A percentile compares a stretch with the other conserved stretches of the same genome.
Evolutionary conservation across 2,113 vertebrate species (phyloP).

Genomic region (Ursus arctos): DNA sequence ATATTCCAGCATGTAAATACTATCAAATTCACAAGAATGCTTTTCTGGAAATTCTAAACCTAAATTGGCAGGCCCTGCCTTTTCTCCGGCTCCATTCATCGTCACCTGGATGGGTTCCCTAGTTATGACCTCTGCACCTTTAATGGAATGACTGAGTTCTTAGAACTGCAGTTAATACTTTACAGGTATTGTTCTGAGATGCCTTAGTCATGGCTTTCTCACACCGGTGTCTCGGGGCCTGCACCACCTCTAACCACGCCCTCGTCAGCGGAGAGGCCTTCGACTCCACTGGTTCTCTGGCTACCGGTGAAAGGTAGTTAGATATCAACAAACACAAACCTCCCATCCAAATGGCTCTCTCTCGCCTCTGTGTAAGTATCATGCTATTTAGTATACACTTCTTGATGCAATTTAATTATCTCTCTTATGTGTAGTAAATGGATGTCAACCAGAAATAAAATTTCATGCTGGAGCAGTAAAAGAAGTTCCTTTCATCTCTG

Average conservation of each 20-base stretch:
- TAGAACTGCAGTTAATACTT: conserved; percentile 11
- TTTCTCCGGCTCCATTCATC: neutral
- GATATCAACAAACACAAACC: neutral
- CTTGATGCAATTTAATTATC: neutral
- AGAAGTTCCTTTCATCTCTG: neutral
- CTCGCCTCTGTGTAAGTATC: neutral
- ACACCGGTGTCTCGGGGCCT: neutral
- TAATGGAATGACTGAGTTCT: neutral
- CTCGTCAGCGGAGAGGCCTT: neutral
- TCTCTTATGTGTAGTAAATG: neutral
- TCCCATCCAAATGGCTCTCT: neutral
- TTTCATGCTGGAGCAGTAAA: neutral
- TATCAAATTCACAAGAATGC: neutral
- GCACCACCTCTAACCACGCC: neutral
- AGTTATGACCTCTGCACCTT: neutral
- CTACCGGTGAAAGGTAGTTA: neutral
- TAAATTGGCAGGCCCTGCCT: neutral
- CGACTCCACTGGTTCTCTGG: neutral
- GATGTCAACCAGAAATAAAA: conserved; percentile 3
- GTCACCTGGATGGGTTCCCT: neutral
- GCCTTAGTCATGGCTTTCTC: neutral
- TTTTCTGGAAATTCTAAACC: conserved; percentile 31
- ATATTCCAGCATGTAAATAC: neutral
- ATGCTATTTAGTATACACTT: neutral
- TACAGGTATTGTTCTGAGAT: neutral